These are phyloP conservation scores for Casuarius casuarius DNA, from an alignment of 2,113 vertebrate species.

Conservation along the genomic window DNA sequence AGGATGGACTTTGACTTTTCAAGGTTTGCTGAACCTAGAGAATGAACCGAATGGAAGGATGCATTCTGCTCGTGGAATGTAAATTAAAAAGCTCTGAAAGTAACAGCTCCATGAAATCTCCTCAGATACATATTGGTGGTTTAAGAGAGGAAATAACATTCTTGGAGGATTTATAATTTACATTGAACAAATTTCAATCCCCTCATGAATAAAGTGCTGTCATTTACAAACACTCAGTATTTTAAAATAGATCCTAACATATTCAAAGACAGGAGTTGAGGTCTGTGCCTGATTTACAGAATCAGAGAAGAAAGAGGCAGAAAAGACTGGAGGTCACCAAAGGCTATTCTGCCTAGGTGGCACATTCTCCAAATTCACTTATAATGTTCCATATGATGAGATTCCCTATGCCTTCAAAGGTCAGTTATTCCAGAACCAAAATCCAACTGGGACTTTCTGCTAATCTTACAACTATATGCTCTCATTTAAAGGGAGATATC, in stretches of 20 bases:
- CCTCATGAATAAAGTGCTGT: neutral
- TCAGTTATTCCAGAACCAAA: neutral
- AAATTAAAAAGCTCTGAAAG: neutral
- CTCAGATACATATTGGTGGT: neutral
- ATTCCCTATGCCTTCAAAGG: neutral
- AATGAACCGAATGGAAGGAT: neutral
- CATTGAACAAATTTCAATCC: neutral
- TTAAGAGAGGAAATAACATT: neutral
- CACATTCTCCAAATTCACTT: neutral
- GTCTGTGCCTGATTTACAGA: neutral
- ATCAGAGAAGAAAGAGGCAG: neutral
- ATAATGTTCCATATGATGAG: neutral
- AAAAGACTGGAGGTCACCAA: neutral
- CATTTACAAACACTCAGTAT: neutral
- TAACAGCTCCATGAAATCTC: neutral
- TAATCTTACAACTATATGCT: neutral
- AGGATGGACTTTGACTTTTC: neutral
- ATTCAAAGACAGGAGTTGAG: neutral
- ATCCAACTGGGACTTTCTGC: neutral
- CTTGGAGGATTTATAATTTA: neutral
- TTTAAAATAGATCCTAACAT: neutral
- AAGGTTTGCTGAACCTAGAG: neutral
- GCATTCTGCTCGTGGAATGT: neutral
- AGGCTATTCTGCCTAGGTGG: neutral
- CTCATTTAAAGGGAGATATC: neutral